A percentile compares a stretch with the other conserved stretches of the same genome.
These are phyloP conservation scores for Peucedramus taeniatus DNA, from an alignment of 2,113 vertebrate genomes.

Conservation along the genomic window DNA sequence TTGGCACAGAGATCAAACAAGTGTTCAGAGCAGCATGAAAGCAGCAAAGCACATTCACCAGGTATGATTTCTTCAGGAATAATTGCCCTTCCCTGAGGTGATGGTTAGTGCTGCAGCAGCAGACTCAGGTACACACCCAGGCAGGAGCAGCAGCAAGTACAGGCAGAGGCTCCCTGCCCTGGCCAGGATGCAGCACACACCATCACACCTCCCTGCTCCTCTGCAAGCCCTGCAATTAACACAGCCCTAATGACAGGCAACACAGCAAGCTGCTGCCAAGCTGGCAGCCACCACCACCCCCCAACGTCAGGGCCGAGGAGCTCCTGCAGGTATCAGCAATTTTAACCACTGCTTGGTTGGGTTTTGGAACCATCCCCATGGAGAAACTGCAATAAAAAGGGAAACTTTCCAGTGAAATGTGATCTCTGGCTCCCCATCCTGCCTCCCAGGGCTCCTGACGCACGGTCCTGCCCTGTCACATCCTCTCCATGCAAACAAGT, in stretches of 20 bases:
- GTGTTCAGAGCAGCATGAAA: background rate
- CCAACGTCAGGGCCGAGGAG: rapidly evolving
- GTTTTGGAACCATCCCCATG: background rate
- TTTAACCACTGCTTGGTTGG: background rate
- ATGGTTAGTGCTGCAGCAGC: constrained; percentile 31
- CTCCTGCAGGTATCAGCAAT: background rate
- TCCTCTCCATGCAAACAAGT: background rate
- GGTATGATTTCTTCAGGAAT: background rate
- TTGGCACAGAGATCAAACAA: background rate
- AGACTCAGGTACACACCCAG: background rate
- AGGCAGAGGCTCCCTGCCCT: background rate
- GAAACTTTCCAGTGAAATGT: background rate
- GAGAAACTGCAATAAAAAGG: background rate
- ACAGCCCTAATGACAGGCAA: background rate
- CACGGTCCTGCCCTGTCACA: background rate
- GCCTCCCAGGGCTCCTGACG: background rate
- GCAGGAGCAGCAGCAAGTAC: background rate
- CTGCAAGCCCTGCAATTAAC: background rate
- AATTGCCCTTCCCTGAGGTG: constrained; percentile 48
- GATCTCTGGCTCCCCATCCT: background rate
- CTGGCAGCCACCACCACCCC: background rate
- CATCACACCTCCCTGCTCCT: background rate
- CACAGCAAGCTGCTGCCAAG: background rate
- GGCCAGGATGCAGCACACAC: background rate
- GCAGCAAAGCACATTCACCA: background rate